Conservation (phyloP, 2,113 vertebrate species). For the Cyanoderma ruficeps region DNA sequence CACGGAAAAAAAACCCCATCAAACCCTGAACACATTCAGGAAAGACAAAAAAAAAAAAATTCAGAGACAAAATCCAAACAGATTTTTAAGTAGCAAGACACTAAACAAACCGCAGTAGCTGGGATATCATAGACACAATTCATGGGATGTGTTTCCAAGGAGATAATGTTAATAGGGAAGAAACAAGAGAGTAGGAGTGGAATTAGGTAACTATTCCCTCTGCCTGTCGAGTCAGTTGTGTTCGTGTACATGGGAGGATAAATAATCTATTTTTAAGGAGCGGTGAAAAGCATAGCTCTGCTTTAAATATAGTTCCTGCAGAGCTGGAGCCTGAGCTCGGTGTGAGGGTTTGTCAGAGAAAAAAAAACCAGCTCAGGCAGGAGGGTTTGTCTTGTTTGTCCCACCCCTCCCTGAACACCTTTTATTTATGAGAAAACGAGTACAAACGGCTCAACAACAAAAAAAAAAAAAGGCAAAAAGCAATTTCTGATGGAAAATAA, state of each 20-base stretch:
- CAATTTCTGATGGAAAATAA: neutral
- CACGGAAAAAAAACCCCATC: neutral
- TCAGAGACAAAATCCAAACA: neutral
- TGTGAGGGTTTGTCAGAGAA: neutral
- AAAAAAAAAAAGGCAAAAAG: neutral
- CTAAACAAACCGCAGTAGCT: neutral
- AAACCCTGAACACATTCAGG: fast-evolving
- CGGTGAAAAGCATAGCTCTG: neutral
- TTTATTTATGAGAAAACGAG: neutral
- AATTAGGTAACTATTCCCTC: constrained; percentile 45
- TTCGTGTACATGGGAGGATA: constrained; percentile 35
- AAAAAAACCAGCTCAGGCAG: neutral
- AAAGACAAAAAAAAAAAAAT: neutral
- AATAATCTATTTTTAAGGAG: constrained; percentile 13
- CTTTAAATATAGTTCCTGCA: constrained; percentile 28
- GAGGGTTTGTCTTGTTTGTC: neutral
- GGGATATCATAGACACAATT: neutral
- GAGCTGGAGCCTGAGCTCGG: neutral
- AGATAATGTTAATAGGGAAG: constrained; percentile 43
- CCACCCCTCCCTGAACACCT: neutral
- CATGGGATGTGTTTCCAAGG: constrained; percentile 53
- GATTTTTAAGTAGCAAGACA: neutral
- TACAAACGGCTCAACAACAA: neutral
- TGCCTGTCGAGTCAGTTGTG: constrained; percentile 29
- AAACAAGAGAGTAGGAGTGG: constrained; percentile 32